These are phyloP conservation scores for Harpagifer antarcticus DNA, from an alignment of 2,797 vertebrate species.

Conservation along the genomic window DNA sequence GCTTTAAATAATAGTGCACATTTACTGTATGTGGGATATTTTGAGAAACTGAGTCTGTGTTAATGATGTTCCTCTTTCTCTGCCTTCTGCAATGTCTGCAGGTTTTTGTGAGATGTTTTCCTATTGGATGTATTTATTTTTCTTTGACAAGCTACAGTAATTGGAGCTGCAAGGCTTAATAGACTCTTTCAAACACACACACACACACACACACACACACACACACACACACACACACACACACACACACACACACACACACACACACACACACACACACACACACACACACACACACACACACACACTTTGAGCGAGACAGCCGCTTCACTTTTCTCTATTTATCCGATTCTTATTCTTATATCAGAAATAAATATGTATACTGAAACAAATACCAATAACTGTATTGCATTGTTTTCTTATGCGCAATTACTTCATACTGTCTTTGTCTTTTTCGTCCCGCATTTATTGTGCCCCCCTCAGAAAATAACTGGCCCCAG, in stretches of 20 bases:
- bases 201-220: background rate
- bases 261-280: background rate
- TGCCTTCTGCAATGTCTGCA: constrained; percentile 39
- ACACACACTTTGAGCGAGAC: too few relatives aligned
- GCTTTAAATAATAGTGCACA: constrained; percentile 16
- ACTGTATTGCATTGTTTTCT: too few relatives aligned
- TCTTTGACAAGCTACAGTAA: constrained; percentile 43
- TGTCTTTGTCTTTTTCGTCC: too few relatives aligned
- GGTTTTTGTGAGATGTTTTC: constrained; percentile 37
- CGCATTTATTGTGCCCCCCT: too few relatives aligned
- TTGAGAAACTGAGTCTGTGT: constrained; percentile 11
- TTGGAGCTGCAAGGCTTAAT: constrained; percentile 48
- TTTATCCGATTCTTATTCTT: constrained; percentile 30
- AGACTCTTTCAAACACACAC: constrained; percentile 28
- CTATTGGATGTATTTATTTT: constrained; percentile 28
- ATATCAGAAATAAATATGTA: too few relatives aligned
- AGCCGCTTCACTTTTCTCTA: constrained; percentile 14
- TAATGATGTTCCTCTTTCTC: constrained; percentile 12
- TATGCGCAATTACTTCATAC: too few relatives aligned
- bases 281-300: too few relatives aligned
- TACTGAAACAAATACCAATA: too few relatives aligned
- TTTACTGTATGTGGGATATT: constrained; percentile 12
- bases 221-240: background rate
- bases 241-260: constrained; percentile 5
- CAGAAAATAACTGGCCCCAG: too few relatives aligned